phyloP scores from a whole-genome alignment of 2,113 vertebrate genomes.

The Corvus hawaiiensis region DNA sequence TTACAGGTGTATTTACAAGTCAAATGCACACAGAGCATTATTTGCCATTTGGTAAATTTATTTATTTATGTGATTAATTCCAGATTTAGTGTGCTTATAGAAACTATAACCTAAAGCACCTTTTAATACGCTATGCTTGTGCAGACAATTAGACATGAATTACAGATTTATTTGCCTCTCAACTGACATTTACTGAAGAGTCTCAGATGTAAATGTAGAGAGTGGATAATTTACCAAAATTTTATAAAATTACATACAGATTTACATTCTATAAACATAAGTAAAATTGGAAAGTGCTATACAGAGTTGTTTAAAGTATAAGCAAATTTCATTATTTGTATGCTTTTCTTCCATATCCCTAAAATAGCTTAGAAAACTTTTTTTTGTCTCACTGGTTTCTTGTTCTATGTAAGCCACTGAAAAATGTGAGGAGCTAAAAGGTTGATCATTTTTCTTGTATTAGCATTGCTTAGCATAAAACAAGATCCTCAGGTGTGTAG shows the following conservation, averaged over 20 bases:
- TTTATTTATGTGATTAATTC: slow-evolving; percentile 27
- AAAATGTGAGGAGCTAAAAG: background rate
- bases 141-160: background rate
- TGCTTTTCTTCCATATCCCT: background rate
- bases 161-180: background rate
- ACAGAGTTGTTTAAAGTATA: background rate
- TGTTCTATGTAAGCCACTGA: background rate
- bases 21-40: background rate
- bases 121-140: background rate
- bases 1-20: slow-evolving; percentile 65
- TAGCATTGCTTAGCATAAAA: background rate
- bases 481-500: background rate
- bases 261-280: background rate
- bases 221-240: background rate
- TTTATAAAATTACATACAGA: background rate
- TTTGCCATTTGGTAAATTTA: background rate
- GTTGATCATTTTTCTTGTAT: background rate
- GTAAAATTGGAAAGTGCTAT: background rate
- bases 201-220: background rate
- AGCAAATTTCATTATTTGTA: background rate
- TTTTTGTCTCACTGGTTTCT: background rate
- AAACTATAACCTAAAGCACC: background rate
- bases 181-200: background rate
- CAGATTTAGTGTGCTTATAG: background rate
- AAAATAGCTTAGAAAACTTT: background rate